A percentile compares a stretch with the other conserved stretches of the same genome.
These are phyloP conservation scores for Conopomorpha cramerella DNA, from an alignment of 1,140 invertebrate species.

Conservation along the genomic window DNA sequence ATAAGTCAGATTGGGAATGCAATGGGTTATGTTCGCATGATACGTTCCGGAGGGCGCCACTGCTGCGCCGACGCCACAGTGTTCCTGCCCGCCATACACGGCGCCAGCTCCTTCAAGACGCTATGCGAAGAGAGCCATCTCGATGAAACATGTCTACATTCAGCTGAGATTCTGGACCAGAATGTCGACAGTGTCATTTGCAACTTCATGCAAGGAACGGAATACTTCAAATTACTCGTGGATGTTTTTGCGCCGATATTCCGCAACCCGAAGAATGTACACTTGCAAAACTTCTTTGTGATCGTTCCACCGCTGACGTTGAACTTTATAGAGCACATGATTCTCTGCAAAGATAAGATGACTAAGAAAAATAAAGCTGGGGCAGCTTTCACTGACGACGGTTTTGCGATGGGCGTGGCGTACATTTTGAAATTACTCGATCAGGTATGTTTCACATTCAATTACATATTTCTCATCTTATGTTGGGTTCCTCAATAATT, in stretches of 20 bases:
- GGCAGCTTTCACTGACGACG: constrained; percentile 95
- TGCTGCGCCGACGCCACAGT: constrained; percentile 89
- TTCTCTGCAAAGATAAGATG: constrained; percentile 92
- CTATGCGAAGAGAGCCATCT: constrained; percentile 63
- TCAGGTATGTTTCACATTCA: constrained; percentile 51
- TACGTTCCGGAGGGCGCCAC: constrained; percentile 91
- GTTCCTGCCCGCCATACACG: constrained; percentile 86
- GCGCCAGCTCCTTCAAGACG: constrained; percentile 67
- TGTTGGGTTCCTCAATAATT: too few relatives aligned
- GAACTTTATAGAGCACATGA: constrained; percentile 93
- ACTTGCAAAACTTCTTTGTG: constrained; percentile 92
- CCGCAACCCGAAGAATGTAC: constrained; percentile 83
- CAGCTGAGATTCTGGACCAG: constrained; percentile 75
- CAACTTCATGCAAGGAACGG: constrained; percentile 91
- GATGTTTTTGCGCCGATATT: constrained; percentile 92
- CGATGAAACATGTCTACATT: constrained; percentile 64
- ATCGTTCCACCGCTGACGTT: constrained; percentile 93
- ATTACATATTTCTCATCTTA: neutral
- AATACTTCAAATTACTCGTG: constrained; percentile 94
- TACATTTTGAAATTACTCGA: constrained; percentile 74
- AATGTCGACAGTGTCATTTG: constrained; percentile 79
- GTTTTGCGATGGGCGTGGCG: constrained; percentile 92
- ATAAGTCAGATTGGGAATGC: constrained; percentile 97
- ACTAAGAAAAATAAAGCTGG: constrained; percentile 84
- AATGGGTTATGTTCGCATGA: constrained; percentile 93